phyloP scores from a whole-genome alignment of 2,113 vertebrate species.

The Syngnathus scovelli region DNA sequence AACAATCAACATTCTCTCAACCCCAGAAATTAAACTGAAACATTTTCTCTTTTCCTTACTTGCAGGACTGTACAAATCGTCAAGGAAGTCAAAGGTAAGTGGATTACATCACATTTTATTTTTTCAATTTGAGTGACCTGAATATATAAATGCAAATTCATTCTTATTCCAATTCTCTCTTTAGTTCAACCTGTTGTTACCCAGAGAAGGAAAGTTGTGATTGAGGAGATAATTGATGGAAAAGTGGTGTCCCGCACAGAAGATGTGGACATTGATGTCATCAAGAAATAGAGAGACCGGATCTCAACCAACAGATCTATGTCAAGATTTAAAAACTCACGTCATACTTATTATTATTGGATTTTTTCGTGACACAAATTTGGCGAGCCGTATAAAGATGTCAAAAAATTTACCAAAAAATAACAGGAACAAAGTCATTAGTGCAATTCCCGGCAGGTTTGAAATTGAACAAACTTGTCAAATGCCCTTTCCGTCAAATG shows the following conservation, averaged over 20 bases:
- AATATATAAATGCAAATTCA: neutral
- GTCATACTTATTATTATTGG: neutral
- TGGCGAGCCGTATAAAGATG: neutral
- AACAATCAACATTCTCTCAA: neutral
- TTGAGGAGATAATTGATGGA: conserved; percentile 76
- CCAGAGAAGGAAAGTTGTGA: conserved; percentile 70
- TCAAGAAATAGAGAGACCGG: neutral
- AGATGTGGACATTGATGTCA: conserved; percentile 34
- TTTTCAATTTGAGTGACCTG: neutral
- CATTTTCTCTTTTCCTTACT: neutral
- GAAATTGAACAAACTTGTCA: neutral
- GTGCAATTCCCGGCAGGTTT: neutral
- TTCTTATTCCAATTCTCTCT: neutral
- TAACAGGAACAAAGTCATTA: neutral
- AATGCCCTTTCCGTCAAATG: neutral
- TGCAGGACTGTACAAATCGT: neutral
- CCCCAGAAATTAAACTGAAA: neutral
- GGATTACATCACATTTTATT: neutral
- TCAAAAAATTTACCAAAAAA: neutral
- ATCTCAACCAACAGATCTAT: neutral
- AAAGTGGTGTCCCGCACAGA: conserved; percentile 69
- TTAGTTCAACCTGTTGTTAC: conserved; percentile 61
- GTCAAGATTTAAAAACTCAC: neutral
- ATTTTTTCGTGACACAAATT: neutral
- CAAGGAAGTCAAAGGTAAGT: conserved; percentile 55